Base-by-base conservation (phyloP, 2,113 vertebrate genomes). In the Cololabis saira region DNA sequence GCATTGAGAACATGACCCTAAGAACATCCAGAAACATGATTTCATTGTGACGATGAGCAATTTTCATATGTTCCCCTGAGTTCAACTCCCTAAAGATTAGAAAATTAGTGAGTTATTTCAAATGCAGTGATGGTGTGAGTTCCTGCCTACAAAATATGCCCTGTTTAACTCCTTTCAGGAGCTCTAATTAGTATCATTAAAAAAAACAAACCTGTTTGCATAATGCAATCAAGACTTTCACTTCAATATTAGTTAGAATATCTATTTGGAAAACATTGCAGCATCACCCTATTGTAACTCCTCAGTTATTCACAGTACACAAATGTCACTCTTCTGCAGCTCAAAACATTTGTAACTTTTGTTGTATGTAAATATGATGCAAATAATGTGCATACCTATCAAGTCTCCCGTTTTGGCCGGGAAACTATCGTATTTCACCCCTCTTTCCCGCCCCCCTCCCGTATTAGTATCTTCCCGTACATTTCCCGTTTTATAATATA, bases 321-420 rank as follows among this genome's bases (percentile, higher is more conserved):
- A 41, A 30, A 2, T 57, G 49, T 44, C 6, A 47, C 14, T 40
- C 30, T 55, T 52, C 49, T 24, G 47, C 61, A 59, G 57, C 53
- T 77, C 42, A 42, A 27, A 27, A 21, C 24, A 33, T 58, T 50
- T 64, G 13, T 57, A 19, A 54, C 22, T 43, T 30, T 45, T 42
- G 18, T 52, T 71, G 40, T 41, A 61, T 42, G 51, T 77, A 65
- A 76, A 83, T 71, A 56, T 72, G 64, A 64, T 44, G 19, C 63
- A 81, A 50, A 76, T 71, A 27, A 27, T 27, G n/a, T n/a, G n/a
- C n/a, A n/a, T n/a, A n/a, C n/a, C n/a, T n/a, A n/a, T n/a, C n/a
- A n/a, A n/a, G n/a, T n/a, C n/a, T n/a, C n/a, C n/a, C n/a, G n/a
- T n/a, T n/a, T n/a, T n/a, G n/a, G n/a, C n/a, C n/a, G n/a, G n/a